phyloP scores from a whole-genome alignment of 2,113 vertebrate genomes.

The Percina caprodes region DNA sequence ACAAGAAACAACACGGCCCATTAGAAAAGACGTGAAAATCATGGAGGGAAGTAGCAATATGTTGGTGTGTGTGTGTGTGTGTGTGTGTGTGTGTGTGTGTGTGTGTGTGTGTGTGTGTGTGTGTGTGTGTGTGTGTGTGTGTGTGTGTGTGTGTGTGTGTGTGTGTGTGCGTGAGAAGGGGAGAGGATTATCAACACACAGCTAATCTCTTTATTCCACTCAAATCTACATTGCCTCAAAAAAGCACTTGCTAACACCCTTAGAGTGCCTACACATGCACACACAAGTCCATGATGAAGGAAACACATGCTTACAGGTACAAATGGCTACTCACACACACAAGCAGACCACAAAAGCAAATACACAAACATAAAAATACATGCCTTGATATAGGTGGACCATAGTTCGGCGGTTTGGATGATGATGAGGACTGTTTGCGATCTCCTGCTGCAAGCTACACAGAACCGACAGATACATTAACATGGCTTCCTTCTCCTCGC shows the following conservation, averaged over 20 bases:
- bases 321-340: neutral
- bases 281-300: neutral
- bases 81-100: constrained; percentile 14
- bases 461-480: neutral
- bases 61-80: constrained; percentile 7
- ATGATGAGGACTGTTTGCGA: neutral
- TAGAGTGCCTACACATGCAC: neutral
- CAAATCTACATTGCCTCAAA: constrained; percentile 59
- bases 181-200: constrained; percentile 65
- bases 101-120: constrained; percentile 7
- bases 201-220: constrained; percentile 74
- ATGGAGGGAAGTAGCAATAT: neutral
- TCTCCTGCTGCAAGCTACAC: neutral
- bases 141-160: constrained; percentile 7
- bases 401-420: too few relatives aligned
- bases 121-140: constrained; percentile 18
- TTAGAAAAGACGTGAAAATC: constrained; percentile 28
- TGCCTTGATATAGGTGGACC: too few relatives aligned
- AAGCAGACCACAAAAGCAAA: neutral
- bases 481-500: neutral
- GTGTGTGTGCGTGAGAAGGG: neutral
- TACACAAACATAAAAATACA: neutral
- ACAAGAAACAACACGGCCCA: constrained; percentile 11
- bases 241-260: constrained; percentile 11
- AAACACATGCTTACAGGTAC: neutral